phyloP scores from a whole-genome alignment of 2,888 invertebrate genomes.

The Synergus japonicus region DNA sequence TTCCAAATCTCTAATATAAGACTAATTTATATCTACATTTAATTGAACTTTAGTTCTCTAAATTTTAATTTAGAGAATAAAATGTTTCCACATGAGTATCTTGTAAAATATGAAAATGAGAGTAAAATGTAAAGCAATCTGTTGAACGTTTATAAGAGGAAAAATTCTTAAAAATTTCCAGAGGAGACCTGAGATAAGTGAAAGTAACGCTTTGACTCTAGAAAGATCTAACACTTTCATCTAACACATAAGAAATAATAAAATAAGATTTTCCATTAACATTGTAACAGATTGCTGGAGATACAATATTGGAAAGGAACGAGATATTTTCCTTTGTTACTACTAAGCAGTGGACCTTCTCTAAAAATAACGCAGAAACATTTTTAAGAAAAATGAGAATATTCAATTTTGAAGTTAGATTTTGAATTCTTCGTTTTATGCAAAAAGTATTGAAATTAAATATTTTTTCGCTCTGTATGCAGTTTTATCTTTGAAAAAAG shows the following conservation, averaged over 20 bases:
- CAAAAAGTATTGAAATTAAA: too few relatives aligned
- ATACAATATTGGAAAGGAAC: constrained; percentile 78
- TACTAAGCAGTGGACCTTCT: constrained; percentile 78
- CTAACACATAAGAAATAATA: background rate
- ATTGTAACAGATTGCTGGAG: constrained; percentile 76
- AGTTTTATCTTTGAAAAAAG: too few relatives aligned
- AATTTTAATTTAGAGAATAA: background rate
- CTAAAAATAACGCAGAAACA: constrained; percentile 68
- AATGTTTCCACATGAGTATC: background rate
- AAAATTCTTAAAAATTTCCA: background rate
- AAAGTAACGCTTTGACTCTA: background rate
- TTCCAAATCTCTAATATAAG: background rate
- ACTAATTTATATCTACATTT: background rate
- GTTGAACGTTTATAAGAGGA: background rate
- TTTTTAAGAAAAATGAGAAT: constrained; percentile 55
- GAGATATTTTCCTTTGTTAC: constrained; percentile 79
- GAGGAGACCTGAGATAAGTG: background rate
- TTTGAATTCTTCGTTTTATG: too few relatives aligned
- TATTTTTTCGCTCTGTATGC: too few relatives aligned
- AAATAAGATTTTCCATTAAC: background rate
- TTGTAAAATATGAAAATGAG: background rate
- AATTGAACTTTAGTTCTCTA: background rate
- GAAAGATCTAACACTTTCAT: background rate
- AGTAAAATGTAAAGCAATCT: background rate
- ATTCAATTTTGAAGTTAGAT: too few relatives aligned